phyloP scores from a whole-genome alignment of 1,140 invertebrate species.

The Tetraneura akinire region DNA sequence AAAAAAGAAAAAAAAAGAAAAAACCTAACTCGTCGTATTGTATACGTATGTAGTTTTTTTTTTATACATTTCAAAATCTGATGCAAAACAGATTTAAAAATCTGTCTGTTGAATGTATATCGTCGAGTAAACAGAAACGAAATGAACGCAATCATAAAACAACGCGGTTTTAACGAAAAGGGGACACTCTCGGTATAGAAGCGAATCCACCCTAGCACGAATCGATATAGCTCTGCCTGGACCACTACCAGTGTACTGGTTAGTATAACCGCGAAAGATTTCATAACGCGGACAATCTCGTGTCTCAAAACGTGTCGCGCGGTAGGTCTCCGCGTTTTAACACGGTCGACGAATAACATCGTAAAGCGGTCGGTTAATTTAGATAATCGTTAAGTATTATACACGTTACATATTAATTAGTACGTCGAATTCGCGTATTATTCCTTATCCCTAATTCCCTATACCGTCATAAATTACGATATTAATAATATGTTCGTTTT shows the following conservation, averaged over 20 bases:
- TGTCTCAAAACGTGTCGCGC: background rate
- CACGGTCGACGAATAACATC: too few species aligned
- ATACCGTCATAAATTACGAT: too few species aligned
- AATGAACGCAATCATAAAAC: slow-evolving; percentile 26
- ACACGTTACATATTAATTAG: too few species aligned
- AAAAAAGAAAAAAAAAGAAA: too few species aligned
- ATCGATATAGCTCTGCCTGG: slow-evolving; percentile 46
- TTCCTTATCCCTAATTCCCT: too few species aligned
- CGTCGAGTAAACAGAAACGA: background rate
- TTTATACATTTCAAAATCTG: background rate
- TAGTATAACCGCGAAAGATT: slow-evolving; percentile 6
- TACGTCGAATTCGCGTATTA: too few species aligned
- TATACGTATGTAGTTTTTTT: background rate
- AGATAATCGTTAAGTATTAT: too few species aligned
- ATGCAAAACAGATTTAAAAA: too few species aligned
- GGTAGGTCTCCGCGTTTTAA: too few species aligned
- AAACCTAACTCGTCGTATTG: too few species aligned
- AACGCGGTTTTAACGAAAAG: slow-evolving; percentile 34
- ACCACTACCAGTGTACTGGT: background rate
- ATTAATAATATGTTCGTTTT: too few species aligned
- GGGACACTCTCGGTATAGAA: background rate
- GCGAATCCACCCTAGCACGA: slow-evolving; percentile 33
- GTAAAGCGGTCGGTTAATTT: too few species aligned
- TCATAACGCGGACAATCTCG: background rate
- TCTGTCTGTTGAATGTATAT: background rate